Evolutionary conservation across 1,140 invertebrate genomes (phyloP).

Genomic region (Hesperophylax magnus): DNA sequence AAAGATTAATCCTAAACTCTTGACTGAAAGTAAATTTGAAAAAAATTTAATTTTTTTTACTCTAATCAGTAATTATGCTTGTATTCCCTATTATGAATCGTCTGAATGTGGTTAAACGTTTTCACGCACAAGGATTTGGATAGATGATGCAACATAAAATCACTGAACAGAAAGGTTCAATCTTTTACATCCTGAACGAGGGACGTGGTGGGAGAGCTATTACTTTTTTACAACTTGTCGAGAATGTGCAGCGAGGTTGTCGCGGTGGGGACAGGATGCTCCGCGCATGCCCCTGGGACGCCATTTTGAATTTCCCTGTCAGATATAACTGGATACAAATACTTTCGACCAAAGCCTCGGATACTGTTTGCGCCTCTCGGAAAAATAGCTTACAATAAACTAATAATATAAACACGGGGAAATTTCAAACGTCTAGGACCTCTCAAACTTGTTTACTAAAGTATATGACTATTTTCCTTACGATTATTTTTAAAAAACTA

Average conservation of each 20-base stretch:
- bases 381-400: not conserved
- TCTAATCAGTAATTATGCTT: too few relatives aligned
- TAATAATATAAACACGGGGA: not conserved
- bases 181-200: not conserved
- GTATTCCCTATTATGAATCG: not conserved
- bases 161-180: not conserved
- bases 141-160: not conserved
- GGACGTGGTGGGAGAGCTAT: not conserved
- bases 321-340: constrained; percentile 38
- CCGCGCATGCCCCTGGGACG: constrained; percentile 35
- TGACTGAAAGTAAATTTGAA: not conserved
- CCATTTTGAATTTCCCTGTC: constrained; percentile 44
- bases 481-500: too few relatives aligned
- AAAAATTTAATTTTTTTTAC: too few relatives aligned
- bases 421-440: too few relatives aligned
- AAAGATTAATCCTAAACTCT: not conserved
- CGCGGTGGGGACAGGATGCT: not conserved
- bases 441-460: too few relatives aligned
- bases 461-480: too few relatives aligned
- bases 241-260: not conserved
- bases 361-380: constrained; percentile 14
- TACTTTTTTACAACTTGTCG: not conserved
- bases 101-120: not conserved
- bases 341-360: constrained; percentile 30
- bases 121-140: not conserved